Conservation (phyloP, 2,888 invertebrate genomes). For the Clivina fossor region DNA sequence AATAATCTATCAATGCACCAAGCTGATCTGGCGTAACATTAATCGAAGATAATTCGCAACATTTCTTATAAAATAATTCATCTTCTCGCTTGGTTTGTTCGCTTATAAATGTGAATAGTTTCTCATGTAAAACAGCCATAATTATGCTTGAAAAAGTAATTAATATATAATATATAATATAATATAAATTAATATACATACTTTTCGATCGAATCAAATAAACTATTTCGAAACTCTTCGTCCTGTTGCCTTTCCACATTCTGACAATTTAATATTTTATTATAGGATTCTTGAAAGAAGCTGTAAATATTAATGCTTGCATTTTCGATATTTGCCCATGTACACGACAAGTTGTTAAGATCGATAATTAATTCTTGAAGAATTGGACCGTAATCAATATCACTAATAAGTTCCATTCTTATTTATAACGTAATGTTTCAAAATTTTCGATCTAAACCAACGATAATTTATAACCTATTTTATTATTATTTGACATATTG, state of each 20-base stretch:
- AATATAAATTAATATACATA: constrained; percentile 8
- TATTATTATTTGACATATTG: too few species aligned
- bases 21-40: constrained; percentile 51
- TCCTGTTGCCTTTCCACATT: constrained; percentile 1
- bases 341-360: constrained; percentile 11
- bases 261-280: constrained; percentile 10
- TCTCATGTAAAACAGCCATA: constrained; percentile 48
- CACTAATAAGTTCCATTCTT: constrained; percentile 17
- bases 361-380: constrained; percentile 10
- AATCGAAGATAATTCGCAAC: constrained; percentile 46
- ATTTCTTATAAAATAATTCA: constrained; percentile 47
- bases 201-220: constrained; percentile 25
- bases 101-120: constrained; percentile 48
- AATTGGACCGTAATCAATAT: constrained; percentile 14
- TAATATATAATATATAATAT: background rate
- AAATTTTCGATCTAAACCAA: too few species aligned
- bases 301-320: constrained; percentile 6
- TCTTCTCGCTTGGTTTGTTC: constrained; percentile 47
- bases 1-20: constrained; percentile 50
- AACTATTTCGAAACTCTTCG: constrained; percentile 3
- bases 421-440: too few species aligned
- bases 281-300: constrained; percentile 12
- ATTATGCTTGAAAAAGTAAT: constrained; percentile 36
- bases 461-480: too few species aligned
- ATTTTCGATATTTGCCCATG: constrained; percentile 9